phyloP scores from a whole-genome alignment of 2,797 vertebrate species.

The Onychomys torridus region DNA sequence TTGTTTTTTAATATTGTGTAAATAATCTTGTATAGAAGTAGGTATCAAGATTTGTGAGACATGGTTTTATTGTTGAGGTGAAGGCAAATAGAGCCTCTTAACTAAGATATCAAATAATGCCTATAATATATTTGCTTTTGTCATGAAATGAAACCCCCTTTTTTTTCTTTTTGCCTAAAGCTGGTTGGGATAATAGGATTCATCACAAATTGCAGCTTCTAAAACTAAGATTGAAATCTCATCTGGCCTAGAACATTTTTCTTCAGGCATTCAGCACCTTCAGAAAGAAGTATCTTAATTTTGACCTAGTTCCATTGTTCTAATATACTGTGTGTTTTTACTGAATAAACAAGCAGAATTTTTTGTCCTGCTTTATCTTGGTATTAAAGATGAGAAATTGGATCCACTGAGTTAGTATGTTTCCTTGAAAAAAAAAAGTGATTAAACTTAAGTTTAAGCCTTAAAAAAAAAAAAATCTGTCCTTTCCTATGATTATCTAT shows the following conservation, averaged over 20 bases:
- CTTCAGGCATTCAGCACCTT: constrained; percentile 79
- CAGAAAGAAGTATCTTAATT: constrained; percentile 75
- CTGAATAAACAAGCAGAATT: constrained; percentile 77
- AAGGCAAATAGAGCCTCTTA: neutral
- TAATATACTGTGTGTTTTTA: constrained; percentile 63
- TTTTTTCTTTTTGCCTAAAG: constrained; percentile 4
- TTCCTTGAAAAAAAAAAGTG: constrained; percentile 60
- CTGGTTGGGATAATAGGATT: constrained; percentile 75
- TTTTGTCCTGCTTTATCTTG: constrained; percentile 75
- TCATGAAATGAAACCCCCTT: constrained; percentile 47
- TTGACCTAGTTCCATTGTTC: constrained; percentile 65
- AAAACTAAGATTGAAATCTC: constrained; percentile 67
- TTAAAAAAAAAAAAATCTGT: too few species aligned
- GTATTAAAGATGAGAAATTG: constrained; percentile 80
- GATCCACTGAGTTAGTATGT: constrained; percentile 76
- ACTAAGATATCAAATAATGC: neutral
- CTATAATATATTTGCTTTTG: constrained; percentile 30
- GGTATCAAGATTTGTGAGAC: neutral
- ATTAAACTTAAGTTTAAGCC: constrained; percentile 74
- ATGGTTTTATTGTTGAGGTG: constrained; percentile 1
- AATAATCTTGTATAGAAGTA: neutral
- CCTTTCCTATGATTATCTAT: neutral
- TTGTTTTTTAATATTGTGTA: constrained; percentile 26
- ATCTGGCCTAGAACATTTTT: constrained; percentile 64
- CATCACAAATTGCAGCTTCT: constrained; percentile 63